Percentiles rank a stretch among this genome's conserved stretches.
Evolutionary conservation across 2,113 vertebrate species (phyloP).

Genomic region (Alosa alosa): DNA sequence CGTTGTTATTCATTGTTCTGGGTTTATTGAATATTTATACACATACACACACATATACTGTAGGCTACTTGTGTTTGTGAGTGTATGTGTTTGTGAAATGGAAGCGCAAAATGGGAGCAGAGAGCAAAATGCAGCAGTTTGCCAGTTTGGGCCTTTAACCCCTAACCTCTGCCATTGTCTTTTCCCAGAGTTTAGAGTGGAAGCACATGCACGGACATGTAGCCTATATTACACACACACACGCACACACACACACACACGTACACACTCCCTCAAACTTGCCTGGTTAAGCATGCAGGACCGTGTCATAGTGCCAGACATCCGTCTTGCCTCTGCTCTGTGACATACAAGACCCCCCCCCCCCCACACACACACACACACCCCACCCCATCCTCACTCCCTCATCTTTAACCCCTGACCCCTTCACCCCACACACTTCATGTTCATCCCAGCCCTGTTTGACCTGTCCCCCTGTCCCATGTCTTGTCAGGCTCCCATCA

Average conservation of each 20-base stretch:
- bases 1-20: too few relatives aligned
- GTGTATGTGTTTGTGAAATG: background rate
- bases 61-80: too few relatives aligned
- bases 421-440: background rate
- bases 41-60: too few relatives aligned
- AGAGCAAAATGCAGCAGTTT: background rate
- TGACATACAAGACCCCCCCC: background rate
- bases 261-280: background rate
- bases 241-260: background rate
- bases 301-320: background rate
- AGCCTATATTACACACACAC: background rate
- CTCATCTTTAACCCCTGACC: background rate
- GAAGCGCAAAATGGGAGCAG: background rate
- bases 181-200: conserved; percentile 1
- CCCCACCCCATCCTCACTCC: background rate
- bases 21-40: too few relatives aligned
- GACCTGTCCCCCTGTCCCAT: background rate
- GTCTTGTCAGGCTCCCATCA: background rate
- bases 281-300: background rate
- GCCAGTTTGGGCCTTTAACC: conserved; percentile 21
- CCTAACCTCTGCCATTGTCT: conserved; percentile 14
- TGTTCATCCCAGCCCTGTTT: background rate
- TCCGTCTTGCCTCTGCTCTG: background rate
- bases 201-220: background rate
- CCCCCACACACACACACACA: too few relatives aligned